Evolutionary conservation across 2,888 invertebrate genomes (phyloP).

Genomic region (Polydesmus complanatus): DNA sequence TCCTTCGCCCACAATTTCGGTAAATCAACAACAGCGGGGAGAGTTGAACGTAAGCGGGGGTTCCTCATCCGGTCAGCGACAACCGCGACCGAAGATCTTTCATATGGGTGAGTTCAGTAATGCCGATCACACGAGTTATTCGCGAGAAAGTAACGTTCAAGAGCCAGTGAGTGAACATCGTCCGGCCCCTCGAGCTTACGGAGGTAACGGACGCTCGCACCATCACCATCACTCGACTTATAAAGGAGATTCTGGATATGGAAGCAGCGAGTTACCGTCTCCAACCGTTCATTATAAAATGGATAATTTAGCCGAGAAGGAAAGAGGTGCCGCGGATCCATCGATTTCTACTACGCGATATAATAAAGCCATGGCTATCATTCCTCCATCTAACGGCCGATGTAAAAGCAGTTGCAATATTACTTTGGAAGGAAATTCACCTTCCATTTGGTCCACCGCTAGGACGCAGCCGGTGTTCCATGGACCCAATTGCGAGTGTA

Average conservation of each 20-base stretch:
- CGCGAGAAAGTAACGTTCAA: slow-evolving; percentile 15
- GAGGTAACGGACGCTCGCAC: slow-evolving; percentile 7
- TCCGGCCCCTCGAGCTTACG: too few relatives aligned
- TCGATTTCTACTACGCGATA: background rate
- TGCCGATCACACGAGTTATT: background rate
- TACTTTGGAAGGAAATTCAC: slow-evolving; percentile 37
- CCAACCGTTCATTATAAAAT: slow-evolving; percentile 23
- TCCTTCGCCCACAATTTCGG: background rate
- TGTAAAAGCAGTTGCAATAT: slow-evolving; percentile 56
- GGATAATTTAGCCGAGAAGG: background rate
- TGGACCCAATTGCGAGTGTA: slow-evolving; percentile 16
- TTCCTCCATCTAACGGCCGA: slow-evolving; percentile 34
- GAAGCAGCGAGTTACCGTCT: slow-evolving; percentile 39
- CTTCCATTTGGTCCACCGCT: background rate
- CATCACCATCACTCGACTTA: slow-evolving; percentile 2
- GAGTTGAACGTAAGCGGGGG: background rate
- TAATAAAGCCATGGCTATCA: slow-evolving; percentile 8
- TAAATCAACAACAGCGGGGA: background rate
- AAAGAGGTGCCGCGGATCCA: background rate
- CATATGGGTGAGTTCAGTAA: slow-evolving; percentile 1
- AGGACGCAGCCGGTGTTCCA: slow-evolving; percentile 12
- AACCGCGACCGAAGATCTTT: slow-evolving; percentile 8
- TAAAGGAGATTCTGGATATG: slow-evolving; percentile 39
- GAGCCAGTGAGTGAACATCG: background rate
- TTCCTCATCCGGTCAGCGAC: background rate